phyloP scores from a whole-genome alignment of 2,797 vertebrate species.

The Characodon lateralis region DNA sequence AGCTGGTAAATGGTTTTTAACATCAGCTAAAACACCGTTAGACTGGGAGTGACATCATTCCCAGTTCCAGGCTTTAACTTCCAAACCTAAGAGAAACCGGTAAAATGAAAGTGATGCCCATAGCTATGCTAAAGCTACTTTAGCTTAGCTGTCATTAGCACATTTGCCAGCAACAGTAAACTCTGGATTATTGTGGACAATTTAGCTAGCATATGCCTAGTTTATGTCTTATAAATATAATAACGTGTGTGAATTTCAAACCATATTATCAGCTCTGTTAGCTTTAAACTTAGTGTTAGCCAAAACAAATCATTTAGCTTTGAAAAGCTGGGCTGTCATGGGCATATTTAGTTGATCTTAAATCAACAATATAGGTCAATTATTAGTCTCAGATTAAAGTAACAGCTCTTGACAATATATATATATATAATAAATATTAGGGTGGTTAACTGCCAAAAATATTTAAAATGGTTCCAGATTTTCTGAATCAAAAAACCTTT shows the following conservation, averaged over 20 bases:
- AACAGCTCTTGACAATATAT: neutral
- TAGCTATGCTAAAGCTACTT: neutral
- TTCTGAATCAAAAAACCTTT: neutral
- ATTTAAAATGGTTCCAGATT: neutral
- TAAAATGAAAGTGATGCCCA: neutral
- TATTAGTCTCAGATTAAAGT: neutral
- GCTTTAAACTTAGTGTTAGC: neutral
- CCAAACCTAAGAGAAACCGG: neutral
- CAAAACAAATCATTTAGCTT: neutral
- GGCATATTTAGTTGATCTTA: neutral
- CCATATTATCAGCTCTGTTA: neutral
- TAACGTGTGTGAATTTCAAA: neutral
- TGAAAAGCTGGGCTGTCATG: neutral
- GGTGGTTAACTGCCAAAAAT: neutral
- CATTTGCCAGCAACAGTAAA: neutral
- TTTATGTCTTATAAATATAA: neutral
- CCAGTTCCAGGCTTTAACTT: neutral
- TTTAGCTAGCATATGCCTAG: neutral
- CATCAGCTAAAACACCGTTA: neutral
- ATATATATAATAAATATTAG: neutral
- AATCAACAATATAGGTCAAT: neutral
- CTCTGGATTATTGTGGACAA: neutral
- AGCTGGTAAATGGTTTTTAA: neutral
- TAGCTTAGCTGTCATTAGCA: conserved; percentile 1
- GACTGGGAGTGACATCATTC: neutral